Evolutionary conservation across 2,888 invertebrate species (phyloP).

Genomic region (Tetragnatha montana): DNA sequence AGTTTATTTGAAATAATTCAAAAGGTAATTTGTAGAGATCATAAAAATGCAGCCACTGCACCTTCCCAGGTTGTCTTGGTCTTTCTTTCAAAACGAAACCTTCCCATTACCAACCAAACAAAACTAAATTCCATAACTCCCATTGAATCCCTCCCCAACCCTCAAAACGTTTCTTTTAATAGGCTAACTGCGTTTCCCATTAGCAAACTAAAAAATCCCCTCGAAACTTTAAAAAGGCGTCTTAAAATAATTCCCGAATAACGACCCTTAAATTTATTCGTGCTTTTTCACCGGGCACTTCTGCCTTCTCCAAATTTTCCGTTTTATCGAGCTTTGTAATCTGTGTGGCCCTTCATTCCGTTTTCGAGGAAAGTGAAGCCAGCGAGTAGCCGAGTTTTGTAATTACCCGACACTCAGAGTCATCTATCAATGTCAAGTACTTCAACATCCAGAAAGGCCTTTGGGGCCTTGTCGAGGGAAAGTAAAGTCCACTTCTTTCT

Average conservation of each 20-base stretch:
- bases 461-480: slow-evolving; percentile 58
- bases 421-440: slow-evolving; percentile 68
- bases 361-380: slow-evolving; percentile 35
- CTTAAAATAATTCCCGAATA: slow-evolving; percentile 33
- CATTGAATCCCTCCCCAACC: no score
- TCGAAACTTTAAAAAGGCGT: neutral
- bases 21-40: no score
- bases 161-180: no score
- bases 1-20: no score
- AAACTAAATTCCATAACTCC: no score
- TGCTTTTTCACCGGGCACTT: slow-evolving; percentile 5
- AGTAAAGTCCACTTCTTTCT: slow-evolving; percentile 58
- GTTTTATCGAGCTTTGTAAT: slow-evolving; percentile 53
- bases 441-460: slow-evolving; percentile 49
- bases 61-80: no score
- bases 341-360: slow-evolving; percentile 50
- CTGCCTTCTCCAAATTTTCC: slow-evolving; percentile 30
- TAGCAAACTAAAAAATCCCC: no score
- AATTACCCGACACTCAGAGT: slow-evolving; percentile 66
- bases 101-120: no score
- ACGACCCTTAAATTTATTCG: slow-evolving; percentile 39
- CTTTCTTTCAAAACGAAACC: no score
- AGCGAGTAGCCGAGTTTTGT: slow-evolving; percentile 63
- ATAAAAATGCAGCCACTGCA: no score
- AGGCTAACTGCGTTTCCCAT: no score